These are phyloP conservation scores for Dorcus hopei DNA, from an alignment of 2,888 invertebrate genomes.

Conservation along the genomic window DNA sequence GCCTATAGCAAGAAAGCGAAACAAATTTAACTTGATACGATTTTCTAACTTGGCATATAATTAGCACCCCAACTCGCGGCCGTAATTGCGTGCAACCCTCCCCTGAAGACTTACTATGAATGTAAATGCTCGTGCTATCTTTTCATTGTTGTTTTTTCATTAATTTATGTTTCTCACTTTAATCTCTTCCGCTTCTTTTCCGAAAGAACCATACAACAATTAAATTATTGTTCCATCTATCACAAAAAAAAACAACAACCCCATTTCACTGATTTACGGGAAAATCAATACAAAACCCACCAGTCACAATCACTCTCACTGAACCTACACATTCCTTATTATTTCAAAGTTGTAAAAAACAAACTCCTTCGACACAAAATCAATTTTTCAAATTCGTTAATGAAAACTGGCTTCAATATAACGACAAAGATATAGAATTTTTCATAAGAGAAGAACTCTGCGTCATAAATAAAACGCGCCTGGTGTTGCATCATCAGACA, in stretches of 20 bases:
- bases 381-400: too few relatives aligned
- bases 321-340: too few relatives aligned
- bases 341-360: too few relatives aligned
- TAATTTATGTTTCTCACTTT: slow-evolving; percentile 36
- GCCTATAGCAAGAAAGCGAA: slow-evolving; percentile 12
- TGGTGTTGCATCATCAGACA: too few relatives aligned
- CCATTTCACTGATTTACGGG: background rate
- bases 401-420: too few relatives aligned
- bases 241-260: background rate
- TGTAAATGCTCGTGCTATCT: slow-evolving; percentile 42
- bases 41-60: slow-evolving; percentile 36
- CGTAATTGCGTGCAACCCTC: slow-evolving; percentile 35
- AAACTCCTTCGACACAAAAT: too few relatives aligned
- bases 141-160: slow-evolving; percentile 34
- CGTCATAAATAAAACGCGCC: too few relatives aligned
- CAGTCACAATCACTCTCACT: too few relatives aligned
- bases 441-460: too few relatives aligned
- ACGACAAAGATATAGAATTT: too few relatives aligned
- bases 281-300: background rate
- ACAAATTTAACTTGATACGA: slow-evolving; percentile 31
- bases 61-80: slow-evolving; percentile 33
- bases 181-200: slow-evolving; percentile 23
- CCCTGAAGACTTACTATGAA: slow-evolving; percentile 42
- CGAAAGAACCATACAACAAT: too few relatives aligned
- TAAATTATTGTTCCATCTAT: background rate